Base-by-base conservation (phyloP, 2,113 vertebrate genomes). In the Corythoichthys intestinalis region DNA sequence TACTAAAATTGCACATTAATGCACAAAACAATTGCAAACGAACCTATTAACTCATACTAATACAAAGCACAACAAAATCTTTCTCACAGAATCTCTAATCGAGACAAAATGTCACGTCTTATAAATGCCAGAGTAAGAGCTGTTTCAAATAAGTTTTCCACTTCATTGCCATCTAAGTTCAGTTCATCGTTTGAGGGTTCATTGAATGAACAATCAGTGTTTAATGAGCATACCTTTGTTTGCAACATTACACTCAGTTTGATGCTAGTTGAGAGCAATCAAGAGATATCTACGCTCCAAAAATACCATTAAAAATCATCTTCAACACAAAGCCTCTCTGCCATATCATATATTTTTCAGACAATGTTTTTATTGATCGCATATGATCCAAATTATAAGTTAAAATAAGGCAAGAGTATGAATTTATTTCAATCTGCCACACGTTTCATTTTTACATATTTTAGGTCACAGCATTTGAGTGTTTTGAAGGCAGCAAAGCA, bases 401-500 rank as follows among this genome's bases (percentile, higher is more conserved):
- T 12, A 66, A 66, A 50, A 59, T 20, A 17, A 13, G 20, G 20
- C 20, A 28, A 28, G 20, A n/a, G 2, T 11, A 28, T 28, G 20
- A 28, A 3, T 28, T 13, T 4, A 61, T 53, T 3, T 9, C 9
- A 2, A 12, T 20, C 52, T 20, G 17, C 8, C 17, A 7, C 15
- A 20, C n/a, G 10, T 58, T 17, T 11, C 15, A 10, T n/a, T 60
- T 60, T 1, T n/a, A 41, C 15, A 37, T 58, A 44, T 66, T 66
- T 67, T 34, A 28, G 69, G 57, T n/a, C 14, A 70, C 20, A 56
- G 41, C 13, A 14, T 1, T n/a, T 37, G 11, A 3, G 2, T 8
- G 58, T 67, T 66, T 38, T 34, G 71, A 11, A 58, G 34, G 49
- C 61, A 46, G 46, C 65, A 71, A 70, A 77, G 74, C 80, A 65